These are phyloP conservation scores for Agapostemon virescens DNA, from an alignment of 2,888 invertebrate genomes.

Conservation along the genomic window DNA sequence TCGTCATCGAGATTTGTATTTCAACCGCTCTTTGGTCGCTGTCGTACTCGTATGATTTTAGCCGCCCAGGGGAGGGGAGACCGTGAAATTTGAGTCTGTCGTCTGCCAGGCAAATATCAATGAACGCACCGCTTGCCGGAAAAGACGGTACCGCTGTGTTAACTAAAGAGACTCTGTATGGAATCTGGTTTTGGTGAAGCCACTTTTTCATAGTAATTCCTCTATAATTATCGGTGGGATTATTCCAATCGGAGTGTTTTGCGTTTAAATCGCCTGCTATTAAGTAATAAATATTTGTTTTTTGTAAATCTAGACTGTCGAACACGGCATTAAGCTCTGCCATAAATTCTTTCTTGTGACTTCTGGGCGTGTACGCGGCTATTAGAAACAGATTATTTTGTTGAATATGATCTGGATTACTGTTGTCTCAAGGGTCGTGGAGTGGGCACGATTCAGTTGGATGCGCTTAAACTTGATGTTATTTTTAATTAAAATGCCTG, in stretches of 20 bases:
- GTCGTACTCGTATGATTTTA: not conserved
- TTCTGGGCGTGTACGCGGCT: slow-evolving; percentile 42
- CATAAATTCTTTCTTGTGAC: no score
- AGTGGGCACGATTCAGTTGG: not conserved
- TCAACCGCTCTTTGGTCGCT: slow-evolving; percentile 4
- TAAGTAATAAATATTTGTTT: no score
- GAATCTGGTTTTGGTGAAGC: not conserved
- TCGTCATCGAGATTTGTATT: not conserved
- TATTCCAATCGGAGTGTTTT: slow-evolving; percentile 1
- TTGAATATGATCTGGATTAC: slow-evolving; percentile 28
- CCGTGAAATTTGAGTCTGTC: slow-evolving; percentile 1
- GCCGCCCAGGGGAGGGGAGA: not conserved
- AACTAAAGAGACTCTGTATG: no score
- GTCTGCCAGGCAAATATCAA: no score
- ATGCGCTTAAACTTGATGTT: slow-evolving; percentile 28
- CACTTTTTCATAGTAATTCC: not conserved
- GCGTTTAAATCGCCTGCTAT: no score
- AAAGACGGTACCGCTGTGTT: no score
- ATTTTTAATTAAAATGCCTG: no score
- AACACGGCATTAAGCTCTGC: no score
- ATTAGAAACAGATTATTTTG: slow-evolving; percentile 36
- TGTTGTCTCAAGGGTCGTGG: slow-evolving; percentile 40
- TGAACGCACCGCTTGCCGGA: no score
- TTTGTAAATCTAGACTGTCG: no score
- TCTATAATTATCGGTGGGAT: not conserved